Evolutionary conservation across 2,797 vertebrate genomes (phyloP).

Genomic region (Darevskia mixta): DNA sequence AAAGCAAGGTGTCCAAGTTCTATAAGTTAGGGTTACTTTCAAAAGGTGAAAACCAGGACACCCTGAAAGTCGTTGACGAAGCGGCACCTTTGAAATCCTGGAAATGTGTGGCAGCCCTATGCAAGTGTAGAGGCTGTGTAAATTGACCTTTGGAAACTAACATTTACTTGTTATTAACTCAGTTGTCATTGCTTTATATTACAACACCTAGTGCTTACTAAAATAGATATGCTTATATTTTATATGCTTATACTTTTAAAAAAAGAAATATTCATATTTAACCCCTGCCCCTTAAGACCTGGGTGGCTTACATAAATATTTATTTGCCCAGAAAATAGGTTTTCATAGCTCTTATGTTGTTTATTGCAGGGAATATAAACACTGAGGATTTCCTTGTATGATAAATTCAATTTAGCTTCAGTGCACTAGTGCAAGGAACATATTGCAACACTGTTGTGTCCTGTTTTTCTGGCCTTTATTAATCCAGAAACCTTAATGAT

Average conservation of each 20-base stretch:
- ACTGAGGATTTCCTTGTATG: conserved; percentile 53
- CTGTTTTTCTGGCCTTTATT: conserved; percentile 85
- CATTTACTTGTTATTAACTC: background rate
- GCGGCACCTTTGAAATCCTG: no score
- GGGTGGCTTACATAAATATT: conserved; percentile 8
- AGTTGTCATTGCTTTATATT: background rate
- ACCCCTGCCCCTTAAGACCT: background rate
- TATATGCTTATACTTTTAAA: conserved; percentile 2
- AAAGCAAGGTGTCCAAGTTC: background rate
- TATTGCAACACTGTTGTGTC: conserved; percentile 72
- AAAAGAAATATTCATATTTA: background rate
- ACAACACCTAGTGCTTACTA: background rate
- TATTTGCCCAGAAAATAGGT: conserved; percentile 52
- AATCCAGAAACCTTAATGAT: conserved; percentile 86
- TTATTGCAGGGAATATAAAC: conserved; percentile 55
- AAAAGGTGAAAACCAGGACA: no score
- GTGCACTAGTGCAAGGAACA: conserved; percentile 59
- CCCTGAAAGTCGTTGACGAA: no score
- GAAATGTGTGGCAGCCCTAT: background rate
- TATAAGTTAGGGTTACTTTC: background rate
- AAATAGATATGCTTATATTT: conserved; percentile 19
- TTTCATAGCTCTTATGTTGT: conserved; percentile 41
- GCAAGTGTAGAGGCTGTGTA: no score
- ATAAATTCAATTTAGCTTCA: conserved; percentile 60
- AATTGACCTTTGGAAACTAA: background rate